These are phyloP conservation scores for Anodontia alba DNA, from an alignment of 2,888 invertebrate genomes.

Conservation along the genomic window DNA sequence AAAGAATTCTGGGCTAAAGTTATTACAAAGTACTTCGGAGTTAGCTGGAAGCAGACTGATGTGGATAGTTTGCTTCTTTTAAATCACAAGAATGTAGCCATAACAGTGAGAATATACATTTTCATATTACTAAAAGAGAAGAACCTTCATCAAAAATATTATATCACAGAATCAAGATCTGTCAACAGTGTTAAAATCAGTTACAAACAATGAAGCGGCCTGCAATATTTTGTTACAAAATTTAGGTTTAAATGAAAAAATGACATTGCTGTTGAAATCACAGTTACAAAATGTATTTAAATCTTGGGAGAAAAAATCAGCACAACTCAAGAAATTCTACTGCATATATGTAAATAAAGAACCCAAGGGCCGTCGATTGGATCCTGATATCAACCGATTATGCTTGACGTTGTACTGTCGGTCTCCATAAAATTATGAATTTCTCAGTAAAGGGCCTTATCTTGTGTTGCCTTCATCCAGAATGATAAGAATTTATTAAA, in stretches of 20 bases:
- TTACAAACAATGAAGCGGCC: background rate
- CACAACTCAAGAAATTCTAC: too few species aligned
- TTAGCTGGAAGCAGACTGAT: slow-evolving; percentile 25
- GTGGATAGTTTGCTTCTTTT: background rate
- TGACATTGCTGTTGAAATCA: slow-evolving; percentile 30
- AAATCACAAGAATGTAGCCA: background rate
- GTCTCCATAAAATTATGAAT: slow-evolving; percentile 47
- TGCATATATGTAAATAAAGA: slow-evolving; percentile 17
- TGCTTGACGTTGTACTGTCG: slow-evolving; percentile 50
- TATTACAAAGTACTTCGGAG: slow-evolving; percentile 28
- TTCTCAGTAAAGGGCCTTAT: slow-evolving; percentile 33
- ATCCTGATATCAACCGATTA: slow-evolving; percentile 47
- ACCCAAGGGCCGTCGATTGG: slow-evolving; percentile 45
- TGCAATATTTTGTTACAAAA: slow-evolving; percentile 25
- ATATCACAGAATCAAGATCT: slow-evolving; percentile 15
- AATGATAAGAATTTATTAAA: slow-evolving; percentile 42
- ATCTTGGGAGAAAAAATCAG: too few species aligned
- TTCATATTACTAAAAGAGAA: background rate
- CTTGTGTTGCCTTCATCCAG: slow-evolving; percentile 49
- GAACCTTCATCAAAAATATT: background rate
- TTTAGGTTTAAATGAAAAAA: slow-evolving; percentile 21
- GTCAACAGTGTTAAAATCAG: slow-evolving; percentile 15
- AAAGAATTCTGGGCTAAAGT: slow-evolving; percentile 32
- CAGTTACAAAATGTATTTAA: slow-evolving; percentile 26
- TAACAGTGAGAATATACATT: background rate